Base-by-base conservation (phyloP, 2,888 invertebrate species). In the Halictus ligatus region DNA sequence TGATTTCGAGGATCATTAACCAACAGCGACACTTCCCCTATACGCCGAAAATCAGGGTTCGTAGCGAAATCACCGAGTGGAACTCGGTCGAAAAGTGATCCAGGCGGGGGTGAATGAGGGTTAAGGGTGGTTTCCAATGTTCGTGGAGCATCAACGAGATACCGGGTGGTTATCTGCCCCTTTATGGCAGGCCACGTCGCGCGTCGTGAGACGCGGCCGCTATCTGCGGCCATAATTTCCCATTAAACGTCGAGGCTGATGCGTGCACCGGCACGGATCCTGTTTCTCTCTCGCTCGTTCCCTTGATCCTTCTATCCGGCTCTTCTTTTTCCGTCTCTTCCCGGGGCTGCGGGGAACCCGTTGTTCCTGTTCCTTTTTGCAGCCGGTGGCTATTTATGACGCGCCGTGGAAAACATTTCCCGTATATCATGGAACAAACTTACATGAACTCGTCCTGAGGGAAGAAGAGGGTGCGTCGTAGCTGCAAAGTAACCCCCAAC, bases 351-450 rank as follows among this genome's bases (percentile, higher is more conserved):
- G 69, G 69, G 76, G 79, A 86, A 80, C 86, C 86, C 86, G 85
- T 79, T 79, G 69, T 76, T 82, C 73, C 64, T 77, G 18, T 78
- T 83, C 77, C 78, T 75, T 80, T 80, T 87, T 80, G n/a, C 71
- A 71, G 67, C 87, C 76, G 80, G 69, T 80, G 88, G 91, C 92
- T 94, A 93, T 93, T 94, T 94, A 94, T 92, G 93, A 93, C 90
- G 90, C 90, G 89, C 92, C 89, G 86, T 88, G 92, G 92, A 93
- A 93, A 94, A 94, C 92, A 92, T 94, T 93, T 92, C 91, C 90
- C 92, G 92, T 93, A 93, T 93, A 94, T 93, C 92, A 92, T 80
- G 88, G 87, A 81, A 90, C 87, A 91, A 93, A 93, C 92, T 92
- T 92, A 93, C 92, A 92, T 92, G 91, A 93, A 92, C 93, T 93